Conservation (phyloP, 30 jellyfish, hydroid and myxozoan genomes). For the Aurelia aurita region DNA sequence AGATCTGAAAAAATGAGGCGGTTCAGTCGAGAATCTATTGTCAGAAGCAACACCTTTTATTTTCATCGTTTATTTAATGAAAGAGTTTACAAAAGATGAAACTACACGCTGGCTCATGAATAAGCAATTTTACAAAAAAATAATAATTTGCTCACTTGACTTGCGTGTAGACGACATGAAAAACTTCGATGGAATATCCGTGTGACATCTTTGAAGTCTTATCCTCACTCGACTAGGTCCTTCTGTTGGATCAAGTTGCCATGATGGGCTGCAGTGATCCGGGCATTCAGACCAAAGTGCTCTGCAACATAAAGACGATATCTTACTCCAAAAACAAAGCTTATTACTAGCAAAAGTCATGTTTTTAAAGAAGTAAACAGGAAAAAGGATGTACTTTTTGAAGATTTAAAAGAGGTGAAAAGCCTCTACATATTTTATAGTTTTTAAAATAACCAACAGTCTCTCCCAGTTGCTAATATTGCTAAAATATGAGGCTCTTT, state of each 20-base stretch:
- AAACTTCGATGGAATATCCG: conserved; percentile 74
- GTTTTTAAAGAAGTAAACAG: no score
- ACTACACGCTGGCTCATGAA: not conserved
- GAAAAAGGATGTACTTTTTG: no score
- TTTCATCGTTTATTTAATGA: not conserved
- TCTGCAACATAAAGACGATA: conserved; percentile 21
- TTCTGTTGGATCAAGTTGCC: conserved; percentile 99
- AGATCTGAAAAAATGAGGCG: no score
- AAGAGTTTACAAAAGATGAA: not conserved
- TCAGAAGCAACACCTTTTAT: no score
- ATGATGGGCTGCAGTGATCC: conserved; percentile 66
- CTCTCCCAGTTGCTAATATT: no score
- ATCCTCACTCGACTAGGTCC: conserved; percentile 94
- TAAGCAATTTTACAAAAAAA: not conserved
- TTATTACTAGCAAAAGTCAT: no score
- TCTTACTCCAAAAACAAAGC: no score
- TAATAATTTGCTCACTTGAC: conserved; percentile 44
- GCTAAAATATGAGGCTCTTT: no score
- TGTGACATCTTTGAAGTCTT: conserved; percentile 88
- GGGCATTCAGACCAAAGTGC: conserved; percentile 88
- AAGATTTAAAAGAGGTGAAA: no score
- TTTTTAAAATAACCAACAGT: no score
- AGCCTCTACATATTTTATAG: no score
- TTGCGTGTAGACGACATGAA: conserved; percentile 55
- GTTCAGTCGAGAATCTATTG: no score